phyloP scores from a whole-genome alignment of 2,888 invertebrate genomes.

The Synergus itoensis region DNA sequence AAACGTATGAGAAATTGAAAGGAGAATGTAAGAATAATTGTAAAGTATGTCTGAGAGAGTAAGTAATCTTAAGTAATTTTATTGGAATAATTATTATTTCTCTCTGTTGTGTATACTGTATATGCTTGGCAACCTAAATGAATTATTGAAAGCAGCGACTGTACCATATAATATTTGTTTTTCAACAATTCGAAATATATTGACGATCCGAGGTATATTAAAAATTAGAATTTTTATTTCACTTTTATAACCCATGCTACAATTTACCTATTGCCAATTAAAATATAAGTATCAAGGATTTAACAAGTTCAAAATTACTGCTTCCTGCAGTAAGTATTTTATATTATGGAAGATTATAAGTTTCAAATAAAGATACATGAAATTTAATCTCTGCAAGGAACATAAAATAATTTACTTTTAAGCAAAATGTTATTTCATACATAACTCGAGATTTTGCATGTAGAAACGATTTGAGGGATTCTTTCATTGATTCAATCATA shows the following conservation, averaged over 20 bases:
- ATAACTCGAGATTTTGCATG: neutral
- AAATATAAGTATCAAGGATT: neutral
- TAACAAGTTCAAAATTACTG: neutral
- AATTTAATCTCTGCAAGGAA: too few species aligned
- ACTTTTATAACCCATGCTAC: neutral
- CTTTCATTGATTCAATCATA: conserved; percentile 43
- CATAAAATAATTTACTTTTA: neutral
- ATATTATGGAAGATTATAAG: too few species aligned
- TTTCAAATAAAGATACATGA: too few species aligned
- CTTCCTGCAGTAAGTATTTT: too few species aligned
- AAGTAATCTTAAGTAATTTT: conserved; percentile 65
- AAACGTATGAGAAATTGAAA: conserved; percentile 42
- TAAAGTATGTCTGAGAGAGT: conserved; percentile 64
- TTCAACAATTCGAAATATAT: conserved; percentile 73
- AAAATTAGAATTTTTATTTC: conserved; percentile 45
- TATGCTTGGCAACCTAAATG: conserved; percentile 65
- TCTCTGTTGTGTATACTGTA: conserved; percentile 70
- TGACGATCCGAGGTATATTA: conserved; percentile 66
- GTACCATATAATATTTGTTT: conserved; percentile 73
- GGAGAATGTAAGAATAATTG: conserved; percentile 53
- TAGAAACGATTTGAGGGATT: neutral
- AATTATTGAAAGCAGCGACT: conserved; percentile 58
- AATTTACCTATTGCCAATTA: neutral
- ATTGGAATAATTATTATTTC: conserved; percentile 66
- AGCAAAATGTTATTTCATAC: too few species aligned